Percentiles rank a stretch among this genome's conserved stretches.
phyloP scores from a whole-genome alignment of 35 echinoderm and acorn worm genomes.

The Eucidaris tribuloides region DNA sequence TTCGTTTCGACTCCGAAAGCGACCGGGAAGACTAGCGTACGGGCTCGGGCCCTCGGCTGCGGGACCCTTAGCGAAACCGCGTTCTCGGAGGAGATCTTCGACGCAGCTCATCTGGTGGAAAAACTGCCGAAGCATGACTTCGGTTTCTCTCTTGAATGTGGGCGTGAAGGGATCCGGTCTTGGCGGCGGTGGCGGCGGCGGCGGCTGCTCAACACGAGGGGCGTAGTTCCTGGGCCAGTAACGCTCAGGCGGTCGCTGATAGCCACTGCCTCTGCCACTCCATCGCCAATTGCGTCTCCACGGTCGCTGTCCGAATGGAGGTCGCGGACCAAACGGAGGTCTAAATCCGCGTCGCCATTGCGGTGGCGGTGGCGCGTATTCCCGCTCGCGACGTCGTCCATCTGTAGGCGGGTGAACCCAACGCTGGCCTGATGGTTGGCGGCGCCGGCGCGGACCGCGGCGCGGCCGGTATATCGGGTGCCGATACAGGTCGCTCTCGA shows the following conservation, averaged over 20 bases:
- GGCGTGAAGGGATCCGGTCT: neutral
- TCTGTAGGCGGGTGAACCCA: neutral
- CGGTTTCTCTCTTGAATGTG: slow-evolving; percentile 3
- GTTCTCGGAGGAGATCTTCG: slow-evolving; percentile 15
- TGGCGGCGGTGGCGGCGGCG: neutral
- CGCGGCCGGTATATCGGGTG: too few relatives aligned
- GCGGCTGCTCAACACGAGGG: neutral
- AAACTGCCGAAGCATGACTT: slow-evolving; percentile 10
- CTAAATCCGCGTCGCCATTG: neutral
- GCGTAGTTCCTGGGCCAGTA: neutral
- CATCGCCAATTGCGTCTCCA: neutral
- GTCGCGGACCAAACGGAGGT: neutral
- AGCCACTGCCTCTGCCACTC: too few relatives aligned
- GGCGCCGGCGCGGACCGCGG: too few relatives aligned
- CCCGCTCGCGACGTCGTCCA: neutral
- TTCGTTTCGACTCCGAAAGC: neutral
- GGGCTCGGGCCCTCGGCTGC: neutral
- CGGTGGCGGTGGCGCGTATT: neutral
- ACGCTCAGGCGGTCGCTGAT: too few relatives aligned
- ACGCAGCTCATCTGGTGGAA: slow-evolving; percentile 16
- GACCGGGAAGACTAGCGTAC: neutral
- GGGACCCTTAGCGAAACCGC: slow-evolving; percentile 21
- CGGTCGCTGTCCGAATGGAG: neutral
- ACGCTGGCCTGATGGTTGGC: too few relatives aligned
- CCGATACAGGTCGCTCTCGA: neutral